Evolutionary conservation across 2,113 vertebrate species (phyloP).

Genomic region (Morone chrysops): DNA sequence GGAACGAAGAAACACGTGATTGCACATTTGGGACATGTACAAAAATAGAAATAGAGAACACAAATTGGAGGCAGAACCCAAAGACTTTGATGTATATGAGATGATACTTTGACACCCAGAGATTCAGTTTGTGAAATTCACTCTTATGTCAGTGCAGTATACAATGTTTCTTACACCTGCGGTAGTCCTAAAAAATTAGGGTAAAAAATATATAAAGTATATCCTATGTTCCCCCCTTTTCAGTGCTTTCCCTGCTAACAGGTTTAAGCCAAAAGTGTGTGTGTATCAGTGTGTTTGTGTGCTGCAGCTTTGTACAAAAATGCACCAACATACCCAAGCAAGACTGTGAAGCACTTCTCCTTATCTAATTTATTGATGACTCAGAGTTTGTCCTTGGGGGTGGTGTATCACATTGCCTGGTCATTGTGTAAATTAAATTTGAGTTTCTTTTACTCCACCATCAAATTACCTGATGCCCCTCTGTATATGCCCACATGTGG

Average conservation of each 20-base stretch:
- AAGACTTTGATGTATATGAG: background rate
- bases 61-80: slow-evolving; percentile 17
- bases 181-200: background rate
- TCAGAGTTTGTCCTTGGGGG: slow-evolving; percentile 76
- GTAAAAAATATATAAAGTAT: background rate
- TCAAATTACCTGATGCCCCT: slow-evolving; percentile 59
- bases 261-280: background rate
- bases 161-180: slow-evolving; percentile 15
- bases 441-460: slow-evolving; percentile 52
- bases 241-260: slow-evolving; percentile 11
- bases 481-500: slow-evolving; percentile 29
- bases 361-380: slow-evolving; percentile 69
- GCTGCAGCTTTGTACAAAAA: slow-evolving; percentile 15
- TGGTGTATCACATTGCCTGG: slow-evolving; percentile 45
- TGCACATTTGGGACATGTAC: slow-evolving; percentile 2
- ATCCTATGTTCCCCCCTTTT: background rate
- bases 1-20: background rate
- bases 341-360: slow-evolving; percentile 31
- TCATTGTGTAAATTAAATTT: slow-evolving; percentile 73
- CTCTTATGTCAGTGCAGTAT: background rate
- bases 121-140: slow-evolving; percentile 5
- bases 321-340: slow-evolving; percentile 27
- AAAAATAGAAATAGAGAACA: slow-evolving; percentile 23
- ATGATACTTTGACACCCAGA: slow-evolving; percentile 25
- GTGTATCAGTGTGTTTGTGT: slow-evolving; percentile 9